Base-by-base conservation (phyloP, 2,888 invertebrate genomes). In the Pseudoips prasinana region DNA sequence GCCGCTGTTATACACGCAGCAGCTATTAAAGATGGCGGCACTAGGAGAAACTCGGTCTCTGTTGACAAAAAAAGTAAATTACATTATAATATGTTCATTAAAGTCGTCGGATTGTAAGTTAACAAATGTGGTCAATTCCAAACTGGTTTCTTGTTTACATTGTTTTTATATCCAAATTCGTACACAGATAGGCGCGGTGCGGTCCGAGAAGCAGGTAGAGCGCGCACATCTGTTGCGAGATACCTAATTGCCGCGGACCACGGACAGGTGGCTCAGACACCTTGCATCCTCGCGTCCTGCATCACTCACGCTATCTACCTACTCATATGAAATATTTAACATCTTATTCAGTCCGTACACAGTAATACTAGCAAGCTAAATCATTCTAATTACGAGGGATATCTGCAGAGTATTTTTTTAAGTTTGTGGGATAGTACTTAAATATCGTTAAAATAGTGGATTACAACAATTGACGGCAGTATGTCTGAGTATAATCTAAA, bases 31-130 rank as follows among this genome's bases (percentile, higher is more conserved):
- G 94, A 94, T 11, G 94, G 93, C 7, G 92, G 91, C 34, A 92
- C 92, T 65, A 92, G 89, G 45, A 94, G 91, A 63, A 94, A 91
- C 52, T 91, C 92, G n/a, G 93, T 92, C 76, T 94, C 94, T 94
- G 91, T 75, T 48, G 58, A 73, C 76, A 81, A 83, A 44, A 28
- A 42, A 42, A 51, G 37, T 23, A 10, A 32, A 38, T 11, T 8
- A 8, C 4, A 10, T 6, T n/a, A 20, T 20, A 20, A 7, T 20
- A 20, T 20, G 20, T 20, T 20, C 20, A 20, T n/a, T 20, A 20
- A 3, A 7, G n/a, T n/a, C n/a, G 20, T 7, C 20, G 3, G n/a
- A 20, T n/a, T 20, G 7, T 7, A 7, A 20, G 5, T 3, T 20
- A 5, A 7, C n/a, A 20, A 20, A 20, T 20, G 20, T 20, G 36